Conservation (phyloP, 2,888 invertebrate species). For the Meteorus colon region DNA sequence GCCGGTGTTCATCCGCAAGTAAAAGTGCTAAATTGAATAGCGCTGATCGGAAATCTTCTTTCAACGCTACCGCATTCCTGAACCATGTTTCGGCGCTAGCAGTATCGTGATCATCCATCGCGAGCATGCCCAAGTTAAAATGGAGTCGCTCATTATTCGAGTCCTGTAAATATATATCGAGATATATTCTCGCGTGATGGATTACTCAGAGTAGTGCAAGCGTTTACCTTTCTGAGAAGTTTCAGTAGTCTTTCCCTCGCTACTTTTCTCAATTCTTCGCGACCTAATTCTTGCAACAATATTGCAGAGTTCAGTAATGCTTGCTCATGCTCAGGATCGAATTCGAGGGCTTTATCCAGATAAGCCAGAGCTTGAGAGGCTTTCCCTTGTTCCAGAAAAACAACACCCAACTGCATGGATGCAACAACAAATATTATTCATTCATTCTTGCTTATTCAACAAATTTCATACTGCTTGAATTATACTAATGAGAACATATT, state of each 20-base stretch:
- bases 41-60: slow-evolving; percentile 93
- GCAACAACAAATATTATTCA: slow-evolving; percentile 18
- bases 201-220: neutral
- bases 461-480: neutral
- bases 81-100: slow-evolving; percentile 94
- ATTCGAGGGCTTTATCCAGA: slow-evolving; percentile 92
- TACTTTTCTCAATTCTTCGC: slow-evolving; percentile 85
- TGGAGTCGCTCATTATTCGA: slow-evolving; percentile 91
- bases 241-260: slow-evolving; percentile 88
- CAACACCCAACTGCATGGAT: slow-evolving; percentile 89
- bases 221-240: slow-evolving; percentile 81
- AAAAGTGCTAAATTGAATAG: slow-evolving; percentile 94
- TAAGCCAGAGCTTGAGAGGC: slow-evolving; percentile 92
- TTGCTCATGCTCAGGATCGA: slow-evolving; percentile 96
- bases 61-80: slow-evolving; percentile 88
- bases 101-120: slow-evolving; percentile 95
- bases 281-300: slow-evolving; percentile 91
- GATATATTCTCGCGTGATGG: neutral
- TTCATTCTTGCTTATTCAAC: neutral
- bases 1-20: slow-evolving; percentile 89
- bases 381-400: slow-evolving; percentile 93
- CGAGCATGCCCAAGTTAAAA: slow-evolving; percentile 96
- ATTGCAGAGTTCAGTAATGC: slow-evolving; percentile 96
- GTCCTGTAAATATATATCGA: slow-evolving; percentile 71
- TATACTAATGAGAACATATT: slow-evolving; percentile 71